phyloP scores from a whole-genome alignment of 1,140 invertebrate species.

The Subanguina moxae region DNA sequence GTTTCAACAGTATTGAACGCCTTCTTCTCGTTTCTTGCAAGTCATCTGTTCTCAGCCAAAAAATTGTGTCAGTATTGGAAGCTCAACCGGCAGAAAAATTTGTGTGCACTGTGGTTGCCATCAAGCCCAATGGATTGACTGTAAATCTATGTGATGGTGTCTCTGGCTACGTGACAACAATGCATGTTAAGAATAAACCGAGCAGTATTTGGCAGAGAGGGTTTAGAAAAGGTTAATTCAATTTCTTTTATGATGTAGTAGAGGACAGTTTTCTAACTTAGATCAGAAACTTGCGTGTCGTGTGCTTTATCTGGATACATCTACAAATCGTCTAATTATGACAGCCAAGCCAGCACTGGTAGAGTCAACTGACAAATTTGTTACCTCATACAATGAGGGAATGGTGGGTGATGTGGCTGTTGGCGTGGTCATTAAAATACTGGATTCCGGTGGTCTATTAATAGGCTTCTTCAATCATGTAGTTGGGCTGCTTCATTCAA shows the following conservation, averaged over 20 bases:
- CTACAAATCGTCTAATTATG: conserved; percentile 28
- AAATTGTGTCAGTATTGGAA: conserved; percentile 32
- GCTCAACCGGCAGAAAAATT: conserved; percentile 39
- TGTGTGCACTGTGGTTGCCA: conserved; percentile 26
- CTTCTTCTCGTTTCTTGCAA: conserved; percentile 45
- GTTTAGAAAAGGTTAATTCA: conserved; percentile 40
- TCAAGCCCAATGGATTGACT: conserved; percentile 35
- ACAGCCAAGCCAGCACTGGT: conserved; percentile 47
- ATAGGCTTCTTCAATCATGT: conserved; percentile 31
- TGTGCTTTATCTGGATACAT: conserved; percentile 35
- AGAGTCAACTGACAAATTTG: conserved; percentile 15
- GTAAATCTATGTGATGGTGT: conserved; percentile 32
- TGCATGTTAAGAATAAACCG: conserved; percentile 38
- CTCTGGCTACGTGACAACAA: conserved; percentile 38
- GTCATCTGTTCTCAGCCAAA: conserved; percentile 43
- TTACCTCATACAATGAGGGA: conserved; percentile 12
- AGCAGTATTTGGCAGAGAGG: conserved; percentile 30
- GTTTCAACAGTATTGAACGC: conserved; percentile 43
- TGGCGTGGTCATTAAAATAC: conserved; percentile 22
- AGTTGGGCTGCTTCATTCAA: conserved; percentile 21
- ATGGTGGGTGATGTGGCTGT: conserved; percentile 21
- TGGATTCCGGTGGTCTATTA: conserved; percentile 17
- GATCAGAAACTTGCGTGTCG: conserved; percentile 49
- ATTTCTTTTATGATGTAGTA: not conserved
- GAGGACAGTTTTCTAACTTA: conserved; percentile 16